Evolutionary conservation across 92 coral and sea anemone genomes (phyloP), one percentile per base, ranked within the genome.

Genomic region (Diadumene lineata): DNA sequence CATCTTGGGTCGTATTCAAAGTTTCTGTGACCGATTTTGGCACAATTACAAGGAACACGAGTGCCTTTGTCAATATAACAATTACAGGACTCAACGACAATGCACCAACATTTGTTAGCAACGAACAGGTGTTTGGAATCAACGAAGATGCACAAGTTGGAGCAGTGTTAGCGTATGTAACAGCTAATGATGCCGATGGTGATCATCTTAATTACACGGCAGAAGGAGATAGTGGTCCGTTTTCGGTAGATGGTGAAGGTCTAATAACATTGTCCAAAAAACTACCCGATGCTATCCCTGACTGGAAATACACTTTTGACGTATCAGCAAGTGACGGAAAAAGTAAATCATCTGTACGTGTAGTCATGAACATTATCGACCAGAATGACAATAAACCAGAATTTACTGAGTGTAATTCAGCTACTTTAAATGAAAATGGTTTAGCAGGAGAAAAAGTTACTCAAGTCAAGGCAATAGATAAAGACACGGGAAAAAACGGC

Each of bases 11-110:
- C 79, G 56, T 70, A 16, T 87, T 94, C 31, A 62, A 74, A 28
- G 90, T 86, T 10, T 78, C 68, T 28, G 97, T 66, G 19, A 23
- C 83, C 2, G 90, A 81, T 68, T 69, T 74, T 26, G 68, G 69
- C 29, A 75, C 55, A 15, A 53, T 48, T 1, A 77, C 90, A 8
- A 68, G 72, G 27, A 58, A 56, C n/a, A 86, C 82, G 56, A 34
- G 77, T 11, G 90, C 90, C 0, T 91, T 74, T 68, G 97, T 91
- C 13, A 88, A 87, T 13, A 72, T 94, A 23, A 79, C 84, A 1
- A 16, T 94, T 24, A 46, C 65, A 0, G 85, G 86, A 69, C 58
- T 64, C 11, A 91, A 94, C 64, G 96, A 94, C 73, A 88, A 94
- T 44, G 76, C 68, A 0, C 98, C 98, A 11, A 62, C 6, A 27